Evolutionary conservation across 2,797 vertebrate species (phyloP), one percentile per base, ranked within the genome.

Genomic region (Rousettus madagascariensis): DNA sequence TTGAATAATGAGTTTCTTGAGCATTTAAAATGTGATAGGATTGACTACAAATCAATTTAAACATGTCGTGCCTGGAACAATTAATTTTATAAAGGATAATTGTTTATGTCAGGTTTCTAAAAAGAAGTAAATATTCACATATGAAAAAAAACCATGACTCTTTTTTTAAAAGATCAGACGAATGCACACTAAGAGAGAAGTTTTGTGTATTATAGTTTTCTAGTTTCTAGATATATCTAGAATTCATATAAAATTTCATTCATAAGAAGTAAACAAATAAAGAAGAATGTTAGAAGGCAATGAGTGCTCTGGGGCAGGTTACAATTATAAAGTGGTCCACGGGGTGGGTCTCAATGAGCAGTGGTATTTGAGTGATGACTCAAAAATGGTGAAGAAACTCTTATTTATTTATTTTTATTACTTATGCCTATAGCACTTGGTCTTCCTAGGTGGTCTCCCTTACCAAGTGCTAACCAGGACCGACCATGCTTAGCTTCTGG

Each of bases 1-100:
- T 55, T 88, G 46, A 87, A 88, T 87, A 63, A 77, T 75, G 63
- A 17, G 13, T 51, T 88, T 86, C 84, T 77, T 74, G 41, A 92
- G 5, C 22, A 36, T 69, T 87, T 83, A 53, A 61, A 77, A 20
- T 61, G 24, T 36, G 28, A 28, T 85, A 84, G 85, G 16, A 75
- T 68, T 59, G 26, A 33, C 17, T 66, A 36, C 59, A 68, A 88
- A 55, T 68, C 24, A 36, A 69, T 63, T 92, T 77, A 55, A 53
- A 77, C 30, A 88, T 38, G 19, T 33, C n/a, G 30, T 61, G 30
- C 22, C 33, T 74, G 43, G 49, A 87, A 49, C 41, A 82, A 61
- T 68, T 19, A 28, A 65, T 91, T 91, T 80, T 74, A 41, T 69
- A 83, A 87, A 86, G 43, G 43, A 43, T 53, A 82, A 92, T 15